Evolutionary conservation across 2,797 vertebrate species (phyloP), one percentile per base, ranked within the genome.

Genomic region (Zonotrichia albicollis): DNA sequence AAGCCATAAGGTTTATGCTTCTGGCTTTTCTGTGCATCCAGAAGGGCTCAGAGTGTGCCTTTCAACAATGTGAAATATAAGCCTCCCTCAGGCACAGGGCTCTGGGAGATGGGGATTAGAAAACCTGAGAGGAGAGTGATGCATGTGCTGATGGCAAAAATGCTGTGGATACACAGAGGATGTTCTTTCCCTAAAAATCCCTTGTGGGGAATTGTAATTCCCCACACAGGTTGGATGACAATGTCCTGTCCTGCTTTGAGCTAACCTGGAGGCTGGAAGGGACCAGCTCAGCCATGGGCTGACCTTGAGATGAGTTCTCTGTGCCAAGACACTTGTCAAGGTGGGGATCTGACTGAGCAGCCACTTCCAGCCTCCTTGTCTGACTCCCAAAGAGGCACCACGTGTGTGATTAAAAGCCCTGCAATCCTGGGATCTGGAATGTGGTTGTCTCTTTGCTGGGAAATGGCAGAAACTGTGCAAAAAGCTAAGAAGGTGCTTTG

Each of bases 31-130:
- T 36, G 6, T 73, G 83, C 74, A 74, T 84, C 53, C 90, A 92
- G 75, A 64, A 87, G 57, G 45, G 46, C 27, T 94, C 43, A 58
- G 73, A 40, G 15, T 45, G 72, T 90, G 81, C 51, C 79, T 92
- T 80, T 62, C 55, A 72, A 73, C 16, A 2, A n/a, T 78, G 82
- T 87, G 92, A 95, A 95, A 96, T 38, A 81, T 48, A 92, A 95
- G 58, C 67, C 66, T 95, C 61, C 87, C 78, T 10, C 48, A 62
- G 75, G 87, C 84, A 32, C 43, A 29, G 50, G 78, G 13, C 46
- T 77, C 60, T 5, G 2, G 78, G 86, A 95, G 67, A 50, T 45
- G 50, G 75, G 57, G 72, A 62, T 87, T 90, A 61, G 36, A 68
- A 66, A 74, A n/a, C 58, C 79, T 83, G 82, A 60, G 67, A 79